phyloP scores from a whole-genome alignment of 2,797 vertebrate genomes.

The Aquila chrysaetos region DNA sequence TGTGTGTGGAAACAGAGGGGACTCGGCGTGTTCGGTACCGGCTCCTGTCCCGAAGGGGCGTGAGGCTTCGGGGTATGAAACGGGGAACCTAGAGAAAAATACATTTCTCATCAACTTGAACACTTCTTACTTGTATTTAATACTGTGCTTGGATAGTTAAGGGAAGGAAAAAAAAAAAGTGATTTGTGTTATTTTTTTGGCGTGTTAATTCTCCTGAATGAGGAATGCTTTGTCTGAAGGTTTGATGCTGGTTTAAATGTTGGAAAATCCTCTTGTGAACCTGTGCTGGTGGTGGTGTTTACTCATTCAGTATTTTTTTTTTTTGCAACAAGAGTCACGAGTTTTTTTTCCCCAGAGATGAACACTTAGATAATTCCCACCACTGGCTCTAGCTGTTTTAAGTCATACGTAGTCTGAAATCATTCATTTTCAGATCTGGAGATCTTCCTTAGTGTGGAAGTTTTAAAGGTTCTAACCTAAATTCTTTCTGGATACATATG shows the following conservation, averaged over 20 bases:
- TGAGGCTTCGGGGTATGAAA: too few relatives aligned
- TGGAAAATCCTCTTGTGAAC: background rate
- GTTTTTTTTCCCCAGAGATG: background rate
- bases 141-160: background rate
- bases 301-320: accelerated
- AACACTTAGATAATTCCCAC: background rate
- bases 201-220: background rate
- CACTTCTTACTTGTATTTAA: accelerated
- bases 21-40: background rate
- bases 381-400: background rate
- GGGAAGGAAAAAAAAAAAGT: accelerated
- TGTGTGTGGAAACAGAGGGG: background rate
- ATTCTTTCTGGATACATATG: background rate
- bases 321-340: accelerated
- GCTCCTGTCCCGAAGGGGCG: too few relatives aligned
- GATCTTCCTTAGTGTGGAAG: background rate
- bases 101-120: accelerated
- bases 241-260: background rate
- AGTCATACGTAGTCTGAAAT: background rate
- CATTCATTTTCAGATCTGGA: background rate
- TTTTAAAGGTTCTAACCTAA: background rate
- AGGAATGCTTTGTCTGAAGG: background rate
- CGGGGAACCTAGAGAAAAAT: accelerated
- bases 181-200: background rate
- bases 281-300: background rate